These are phyloP conservation scores for Troides helena DNA, from an alignment of 2,888 invertebrate species.

Conservation along the genomic window DNA sequence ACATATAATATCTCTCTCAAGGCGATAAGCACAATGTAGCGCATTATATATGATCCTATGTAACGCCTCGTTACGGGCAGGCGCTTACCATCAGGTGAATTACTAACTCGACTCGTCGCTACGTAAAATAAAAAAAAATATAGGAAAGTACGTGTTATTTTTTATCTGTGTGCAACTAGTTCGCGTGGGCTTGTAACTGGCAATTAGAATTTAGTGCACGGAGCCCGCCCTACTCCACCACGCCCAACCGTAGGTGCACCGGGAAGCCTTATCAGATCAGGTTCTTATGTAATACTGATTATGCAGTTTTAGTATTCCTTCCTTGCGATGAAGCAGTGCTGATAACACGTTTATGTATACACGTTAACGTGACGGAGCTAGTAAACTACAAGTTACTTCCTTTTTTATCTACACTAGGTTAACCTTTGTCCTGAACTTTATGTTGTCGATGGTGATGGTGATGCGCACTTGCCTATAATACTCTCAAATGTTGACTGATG, in stretches of 20 bases:
- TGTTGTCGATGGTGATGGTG: too few species aligned
- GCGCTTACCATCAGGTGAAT: too few species aligned
- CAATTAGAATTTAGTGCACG: constrained; percentile 72
- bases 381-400: background rate
- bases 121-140: too few species aligned
- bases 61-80: too few species aligned
- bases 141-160: constrained; percentile 24
- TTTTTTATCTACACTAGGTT: too few species aligned
- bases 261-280: constrained; percentile 57
- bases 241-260: constrained; percentile 61
- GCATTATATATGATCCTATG: too few species aligned
- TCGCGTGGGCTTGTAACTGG: constrained; percentile 61
- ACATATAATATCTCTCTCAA: too few species aligned
- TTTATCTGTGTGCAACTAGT: constrained; percentile 56
- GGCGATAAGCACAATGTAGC: too few species aligned
- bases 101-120: too few species aligned
- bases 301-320: constrained; percentile 59
- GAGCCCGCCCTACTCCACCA: constrained; percentile 56
- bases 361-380: constrained; percentile 3
- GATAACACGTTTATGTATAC: constrained; percentile 30
- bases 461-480: too few species aligned
- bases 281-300: constrained; percentile 63
- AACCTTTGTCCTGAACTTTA: too few species aligned
- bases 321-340: constrained; percentile 39
- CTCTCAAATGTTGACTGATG: too few species aligned